phyloP scores from a whole-genome alignment of 2,797 vertebrate species.

The Mallotus villosus region DNA sequence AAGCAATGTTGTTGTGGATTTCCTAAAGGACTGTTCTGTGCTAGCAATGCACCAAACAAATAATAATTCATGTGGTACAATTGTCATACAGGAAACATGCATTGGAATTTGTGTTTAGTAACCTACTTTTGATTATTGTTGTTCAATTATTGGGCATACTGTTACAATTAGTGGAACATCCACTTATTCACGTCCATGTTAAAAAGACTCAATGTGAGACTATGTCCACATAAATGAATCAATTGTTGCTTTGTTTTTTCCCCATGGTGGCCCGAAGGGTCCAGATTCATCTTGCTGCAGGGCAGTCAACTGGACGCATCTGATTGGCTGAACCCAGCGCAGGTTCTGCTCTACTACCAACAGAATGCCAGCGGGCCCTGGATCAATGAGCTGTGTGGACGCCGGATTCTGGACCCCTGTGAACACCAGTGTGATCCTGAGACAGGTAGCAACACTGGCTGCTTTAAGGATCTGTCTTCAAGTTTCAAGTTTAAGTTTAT shows the following conservation, averaged over 20 bases:
- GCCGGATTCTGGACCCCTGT: slow-evolving; percentile 92
- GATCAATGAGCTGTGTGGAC: slow-evolving; percentile 91
- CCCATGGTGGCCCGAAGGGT: slow-evolving; percentile 74
- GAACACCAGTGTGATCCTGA: slow-evolving; percentile 97
- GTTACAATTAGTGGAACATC: too few relatives aligned
- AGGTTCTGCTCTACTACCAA: slow-evolving; percentile 94
- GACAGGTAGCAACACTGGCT: slow-evolving; percentile 75
- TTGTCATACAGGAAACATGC: not conserved
- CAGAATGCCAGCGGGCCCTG: slow-evolving; percentile 98
- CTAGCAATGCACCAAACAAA: slow-evolving; percentile 7
- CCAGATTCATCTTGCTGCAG: slow-evolving; percentile 94
- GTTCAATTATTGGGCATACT: not conserved
- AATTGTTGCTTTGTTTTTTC: not conserved
- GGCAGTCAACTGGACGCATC: slow-evolving; percentile 96
- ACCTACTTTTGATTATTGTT: not conserved
- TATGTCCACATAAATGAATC: not conserved
- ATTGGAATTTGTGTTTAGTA: not conserved
- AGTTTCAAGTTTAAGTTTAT: too few relatives aligned
- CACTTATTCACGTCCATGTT: too few relatives aligned
- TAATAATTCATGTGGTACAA: not conserved
- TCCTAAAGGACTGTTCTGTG: not conserved
- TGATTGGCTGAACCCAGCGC: slow-evolving; percentile 96
- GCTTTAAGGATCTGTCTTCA: not conserved
- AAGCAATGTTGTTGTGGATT: too few relatives aligned
- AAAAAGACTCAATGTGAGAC: not conserved